Evolutionary conservation across 2,113 vertebrate genomes (phyloP).

Genomic region (Cyanistes caeruleus): DNA sequence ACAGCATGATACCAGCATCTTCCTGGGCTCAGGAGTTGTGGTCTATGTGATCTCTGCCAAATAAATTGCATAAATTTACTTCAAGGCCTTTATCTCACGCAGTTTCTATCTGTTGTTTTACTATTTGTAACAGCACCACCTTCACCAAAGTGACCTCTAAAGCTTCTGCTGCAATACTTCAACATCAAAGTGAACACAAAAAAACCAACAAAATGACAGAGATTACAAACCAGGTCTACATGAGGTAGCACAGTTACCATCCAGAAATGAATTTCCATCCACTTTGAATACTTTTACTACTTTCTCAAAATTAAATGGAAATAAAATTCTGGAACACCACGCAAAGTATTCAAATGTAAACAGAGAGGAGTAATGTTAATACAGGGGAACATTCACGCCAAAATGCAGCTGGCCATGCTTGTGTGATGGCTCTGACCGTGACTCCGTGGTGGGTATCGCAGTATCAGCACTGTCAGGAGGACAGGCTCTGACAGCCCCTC

Average conservation of each 20-base stretch:
- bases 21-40: background rate
- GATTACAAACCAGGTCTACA: background rate
- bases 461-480: fast-evolving
- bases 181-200: background rate
- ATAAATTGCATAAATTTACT: background rate
- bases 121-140: background rate
- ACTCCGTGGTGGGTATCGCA: background rate
- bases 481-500: background rate
- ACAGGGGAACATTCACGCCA: background rate
- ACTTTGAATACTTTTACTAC: background rate
- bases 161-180: background rate
- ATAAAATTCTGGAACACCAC: background rate
- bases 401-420: background rate
- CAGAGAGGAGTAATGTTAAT: background rate
- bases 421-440: background rate
- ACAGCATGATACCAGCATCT: background rate
- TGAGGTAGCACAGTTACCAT: background rate
- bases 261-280: background rate
- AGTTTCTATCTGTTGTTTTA: background rate
- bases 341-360: background rate
- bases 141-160: background rate
- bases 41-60: background rate
- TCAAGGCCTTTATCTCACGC: background rate
- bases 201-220: background rate
- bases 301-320: background rate